A percentile compares a stretch with the other conserved stretches of the same genome.
These are phyloP conservation scores for Pachyuromys duprasi DNA, from an alignment of 2,797 vertebrate genomes.

Conservation along the genomic window DNA sequence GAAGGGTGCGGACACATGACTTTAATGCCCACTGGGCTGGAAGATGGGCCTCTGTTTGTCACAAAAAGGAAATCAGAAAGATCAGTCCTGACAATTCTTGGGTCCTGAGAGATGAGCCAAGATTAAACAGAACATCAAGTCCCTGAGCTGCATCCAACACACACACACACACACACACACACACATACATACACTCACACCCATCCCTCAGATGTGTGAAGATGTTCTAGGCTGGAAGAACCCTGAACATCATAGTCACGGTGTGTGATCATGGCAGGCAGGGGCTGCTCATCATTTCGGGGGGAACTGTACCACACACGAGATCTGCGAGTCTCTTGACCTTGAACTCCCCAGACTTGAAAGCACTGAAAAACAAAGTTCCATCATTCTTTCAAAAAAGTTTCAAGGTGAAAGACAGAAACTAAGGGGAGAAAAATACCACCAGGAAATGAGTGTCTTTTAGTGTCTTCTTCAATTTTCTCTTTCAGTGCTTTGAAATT, in stretches of 20 bases:
- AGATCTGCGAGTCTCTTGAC: not conserved
- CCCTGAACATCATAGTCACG: not conserved
- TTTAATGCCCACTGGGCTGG: not conserved
- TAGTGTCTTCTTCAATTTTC: no score
- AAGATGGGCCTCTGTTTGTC: not conserved
- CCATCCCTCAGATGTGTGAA: not conserved
- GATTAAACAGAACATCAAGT: not conserved
- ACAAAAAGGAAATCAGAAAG: not conserved
- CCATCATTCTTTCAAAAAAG: not conserved
- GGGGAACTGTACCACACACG: no score
- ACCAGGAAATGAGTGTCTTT: not conserved
- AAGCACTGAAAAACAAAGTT: not conserved
- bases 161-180: not conserved
- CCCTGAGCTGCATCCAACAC: not conserved
- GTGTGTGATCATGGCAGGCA: not conserved
- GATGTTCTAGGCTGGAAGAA: not conserved
- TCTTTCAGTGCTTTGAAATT: not conserved
- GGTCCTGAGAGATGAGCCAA: not conserved
- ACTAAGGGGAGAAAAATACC: not conserved
- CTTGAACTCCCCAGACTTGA: not conserved
- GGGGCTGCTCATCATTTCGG: not conserved
- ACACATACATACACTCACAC: not conserved
- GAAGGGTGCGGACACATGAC: not conserved
- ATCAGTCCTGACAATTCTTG: not conserved
- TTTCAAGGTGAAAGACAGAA: conserved; percentile 17